phyloP scores from a whole-genome alignment of 30 jellyfish, hydroid and myxozoan species.

The Cassiopea xamachana region DNA sequence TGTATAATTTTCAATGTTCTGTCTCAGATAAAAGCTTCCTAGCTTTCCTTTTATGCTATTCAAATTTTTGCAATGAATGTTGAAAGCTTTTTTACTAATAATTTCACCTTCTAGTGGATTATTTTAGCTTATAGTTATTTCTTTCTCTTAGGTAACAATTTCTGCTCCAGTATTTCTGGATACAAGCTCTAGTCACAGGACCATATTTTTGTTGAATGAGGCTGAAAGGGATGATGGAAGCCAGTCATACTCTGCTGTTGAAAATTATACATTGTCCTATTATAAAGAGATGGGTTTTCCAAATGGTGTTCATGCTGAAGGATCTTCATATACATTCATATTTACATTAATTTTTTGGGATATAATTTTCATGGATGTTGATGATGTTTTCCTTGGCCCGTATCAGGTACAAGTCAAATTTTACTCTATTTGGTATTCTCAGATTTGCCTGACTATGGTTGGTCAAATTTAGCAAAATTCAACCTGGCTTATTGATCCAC shows the following conservation, averaged over 20 bases:
- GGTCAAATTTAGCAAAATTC: too few species aligned
- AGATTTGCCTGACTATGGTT: too few species aligned
- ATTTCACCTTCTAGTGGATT: background rate
- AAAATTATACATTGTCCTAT: conserved; percentile 65
- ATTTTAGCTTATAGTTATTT: background rate
- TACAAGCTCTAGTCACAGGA: conserved; percentile 83
- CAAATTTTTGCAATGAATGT: too few species aligned
- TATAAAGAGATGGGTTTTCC: conserved; percentile 80
- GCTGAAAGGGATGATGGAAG: conserved; percentile 2
- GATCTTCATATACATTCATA: conserved; percentile 76
- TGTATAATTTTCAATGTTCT: too few species aligned
- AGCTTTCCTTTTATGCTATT: too few species aligned
- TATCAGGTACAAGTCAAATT: conserved; percentile 69
- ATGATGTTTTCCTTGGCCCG: conserved; percentile 78
- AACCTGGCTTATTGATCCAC: too few species aligned
- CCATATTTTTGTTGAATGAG: conserved; percentile 67
- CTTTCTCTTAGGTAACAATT: conserved; percentile 66
- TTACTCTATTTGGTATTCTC: background rate
- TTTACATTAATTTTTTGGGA: conserved; percentile 92
- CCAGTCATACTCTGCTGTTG: conserved; percentile 75
- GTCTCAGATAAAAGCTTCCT: too few species aligned
- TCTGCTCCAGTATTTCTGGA: conserved; percentile 86
- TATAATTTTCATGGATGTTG: conserved; percentile 77
- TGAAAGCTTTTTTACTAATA: too few species aligned
- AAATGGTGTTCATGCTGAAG: conserved; percentile 94